Base-by-base conservation (phyloP, 1,140 invertebrate genomes). In the Choristoneura fumiferana region DNA sequence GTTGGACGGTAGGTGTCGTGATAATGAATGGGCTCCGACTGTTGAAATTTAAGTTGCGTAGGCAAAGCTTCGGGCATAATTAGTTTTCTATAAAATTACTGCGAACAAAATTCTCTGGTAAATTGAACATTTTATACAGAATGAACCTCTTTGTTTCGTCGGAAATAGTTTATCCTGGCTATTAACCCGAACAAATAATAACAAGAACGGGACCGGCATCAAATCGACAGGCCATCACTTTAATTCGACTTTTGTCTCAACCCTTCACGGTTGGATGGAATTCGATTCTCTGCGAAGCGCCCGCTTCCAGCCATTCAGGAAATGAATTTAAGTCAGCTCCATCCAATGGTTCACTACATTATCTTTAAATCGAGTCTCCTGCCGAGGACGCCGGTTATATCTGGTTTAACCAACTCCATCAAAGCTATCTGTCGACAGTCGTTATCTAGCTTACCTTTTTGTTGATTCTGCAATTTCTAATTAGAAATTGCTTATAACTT, bases 181-280 rank as follows among this genome's bases (percentile, higher is more conserved):
- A 45, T 45, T 45, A 18, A 17, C 40, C 10, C 14, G 9, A 45
- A 45, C 13, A 14, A 45, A 45, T 18, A 22, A 9, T 22, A 45
- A 9, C 40, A 45, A 45, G 8, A 3, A 40, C n/a, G n/a, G 2
- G 22, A 29, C 22, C 22, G 22, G 22, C 22, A 3, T 29, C 22
- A 6, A 29, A 29, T 29, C 22, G 15, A 45, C 40, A 45, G 18
- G 40, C 40, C 40, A 40, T 40, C 39, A 15, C 10, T 8, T 14
- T 45, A 45, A 45, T 45, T 45, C 40, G 40, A 45, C 40, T 45
- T 45, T 45, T 45, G 40, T 45, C 40, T 45, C 40, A 45, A 45
- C 40, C 40, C 40, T 45, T 45, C 40, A 45, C 40, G 40, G 40
- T 45, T 45, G 40, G 40, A 0, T 17, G 40, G 40, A 45, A 45